A percentile compares a stretch with the other conserved stretches of the same genome.
These are phyloP conservation scores for Callosobruchus maculatus DNA, from an alignment of 2,888 invertebrate species.

Conservation along the genomic window DNA sequence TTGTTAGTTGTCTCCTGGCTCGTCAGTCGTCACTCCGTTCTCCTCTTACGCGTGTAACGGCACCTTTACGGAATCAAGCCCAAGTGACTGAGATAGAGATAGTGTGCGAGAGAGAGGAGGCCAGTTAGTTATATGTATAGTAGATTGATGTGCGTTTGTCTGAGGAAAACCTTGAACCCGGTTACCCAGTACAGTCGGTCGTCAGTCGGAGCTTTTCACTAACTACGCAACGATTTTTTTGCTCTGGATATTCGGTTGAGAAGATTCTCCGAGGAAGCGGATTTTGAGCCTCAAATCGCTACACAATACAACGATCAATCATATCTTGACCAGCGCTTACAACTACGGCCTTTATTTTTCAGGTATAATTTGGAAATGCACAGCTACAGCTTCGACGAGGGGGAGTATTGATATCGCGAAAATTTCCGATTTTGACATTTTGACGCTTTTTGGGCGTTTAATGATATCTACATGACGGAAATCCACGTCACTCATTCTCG, in stretches of 20 bases:
- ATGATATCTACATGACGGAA: no score
- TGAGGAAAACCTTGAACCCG: background rate
- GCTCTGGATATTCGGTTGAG: background rate
- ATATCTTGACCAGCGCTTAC: background rate
- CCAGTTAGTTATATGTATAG: background rate
- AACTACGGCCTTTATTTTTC: background rate
- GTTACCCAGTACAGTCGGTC: background rate
- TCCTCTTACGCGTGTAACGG: no score
- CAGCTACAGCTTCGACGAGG: no score
- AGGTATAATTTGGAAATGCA: no score
- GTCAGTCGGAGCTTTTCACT: background rate
- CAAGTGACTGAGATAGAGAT: no score
- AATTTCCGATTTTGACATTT: no score
- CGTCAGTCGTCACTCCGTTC: no score
- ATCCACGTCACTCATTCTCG: no score
- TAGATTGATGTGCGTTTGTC: background rate
- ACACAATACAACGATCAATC: background rate
- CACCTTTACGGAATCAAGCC: no score
- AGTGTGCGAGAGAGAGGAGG: background rate
- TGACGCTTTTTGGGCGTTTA: no score
- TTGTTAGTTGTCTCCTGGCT: no score
- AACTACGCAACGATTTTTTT: background rate
- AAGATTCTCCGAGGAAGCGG: background rate
- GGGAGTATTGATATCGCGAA: no score
- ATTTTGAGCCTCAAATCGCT: background rate